phyloP scores from a whole-genome alignment of 2,888 invertebrate species.

The Apomyelois bistriatella region DNA sequence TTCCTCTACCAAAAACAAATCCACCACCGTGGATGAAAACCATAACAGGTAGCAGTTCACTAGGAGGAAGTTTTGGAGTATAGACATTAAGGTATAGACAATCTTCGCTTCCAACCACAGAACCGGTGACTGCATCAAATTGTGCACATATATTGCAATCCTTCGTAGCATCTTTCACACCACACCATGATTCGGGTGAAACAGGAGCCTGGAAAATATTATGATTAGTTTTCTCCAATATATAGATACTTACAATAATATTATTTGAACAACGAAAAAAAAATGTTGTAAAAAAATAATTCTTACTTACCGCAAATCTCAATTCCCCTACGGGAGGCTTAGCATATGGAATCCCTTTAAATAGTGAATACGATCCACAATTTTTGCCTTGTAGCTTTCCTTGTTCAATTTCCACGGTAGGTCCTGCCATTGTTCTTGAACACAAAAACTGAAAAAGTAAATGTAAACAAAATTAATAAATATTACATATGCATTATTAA shows the following conservation, averaged over 20 bases:
- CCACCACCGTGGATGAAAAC: conserved; percentile 72
- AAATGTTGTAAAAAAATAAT: not conserved
- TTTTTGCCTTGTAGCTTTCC: conserved; percentile 4
- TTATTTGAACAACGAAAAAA: too few relatives aligned
- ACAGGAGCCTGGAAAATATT: conserved; percentile 49
- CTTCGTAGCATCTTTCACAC: conserved; percentile 81
- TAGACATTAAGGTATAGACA: conserved; percentile 86
- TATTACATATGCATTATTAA: too few relatives aligned
- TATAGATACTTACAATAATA: too few relatives aligned
- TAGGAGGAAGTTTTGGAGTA: conserved; percentile 68
- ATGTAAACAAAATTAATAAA: too few relatives aligned
- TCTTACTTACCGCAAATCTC: conserved; percentile 43
- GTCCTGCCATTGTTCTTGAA: not conserved
- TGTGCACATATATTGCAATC: conserved; percentile 83
- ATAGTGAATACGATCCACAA: conserved; percentile 13
- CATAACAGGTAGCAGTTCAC: conserved; percentile 57
- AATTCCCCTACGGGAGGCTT: conserved; percentile 66
- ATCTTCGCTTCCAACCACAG: conserved; percentile 78
- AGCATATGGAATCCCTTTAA: conserved; percentile 74
- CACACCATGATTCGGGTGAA: conserved; percentile 74
- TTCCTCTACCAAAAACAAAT: conserved; percentile 64
- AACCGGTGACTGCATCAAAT: conserved; percentile 73
- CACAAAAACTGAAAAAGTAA: not conserved
- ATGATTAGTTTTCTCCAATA: not conserved
- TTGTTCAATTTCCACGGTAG: not conserved